Percentiles rank a stretch among this genome's conserved stretches.
Conservation (phyloP, 2,113 vertebrate genomes). For the Clarias gariepinus region DNA sequence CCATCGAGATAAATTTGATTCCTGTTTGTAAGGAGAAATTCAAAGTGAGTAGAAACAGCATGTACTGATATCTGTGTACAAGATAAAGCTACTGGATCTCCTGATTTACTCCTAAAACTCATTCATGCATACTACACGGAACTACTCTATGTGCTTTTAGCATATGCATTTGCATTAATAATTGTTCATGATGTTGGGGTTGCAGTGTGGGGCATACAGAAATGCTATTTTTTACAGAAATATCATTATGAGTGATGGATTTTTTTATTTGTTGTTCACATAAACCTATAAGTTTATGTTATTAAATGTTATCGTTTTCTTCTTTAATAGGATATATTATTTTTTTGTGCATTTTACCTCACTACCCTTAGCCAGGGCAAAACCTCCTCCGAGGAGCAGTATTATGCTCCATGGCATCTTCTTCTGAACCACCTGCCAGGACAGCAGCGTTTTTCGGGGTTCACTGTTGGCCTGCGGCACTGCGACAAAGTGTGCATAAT, state of each 20-base stretch:
- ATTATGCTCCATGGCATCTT: slow-evolving; percentile 94
- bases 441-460: slow-evolving; percentile 73
- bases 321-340: not conserved
- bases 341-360: slow-evolving; percentile 69
- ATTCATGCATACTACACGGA: not conserved
- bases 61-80: not conserved
- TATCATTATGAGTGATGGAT: not conserved
- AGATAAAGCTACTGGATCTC: not conserved
- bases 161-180: not conserved
- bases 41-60: slow-evolving; percentile 31
- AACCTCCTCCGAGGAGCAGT: slow-evolving; percentile 92
- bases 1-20: slow-evolving; percentile 82
- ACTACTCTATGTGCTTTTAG: not conserved
- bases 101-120: not conserved
- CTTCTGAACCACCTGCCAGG: slow-evolving; percentile 86
- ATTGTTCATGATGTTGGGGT: not conserved
- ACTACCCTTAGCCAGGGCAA: slow-evolving; percentile 91
- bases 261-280: too few relatives aligned
- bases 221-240: too few relatives aligned
- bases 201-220: not conserved
- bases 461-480: slow-evolving; percentile 47
- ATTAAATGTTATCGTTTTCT: too few relatives aligned
- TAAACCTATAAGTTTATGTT: too few relatives aligned
- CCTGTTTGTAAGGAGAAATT: slow-evolving; percentile 21
- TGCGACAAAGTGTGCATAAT: slow-evolving; percentile 44